Evolutionary conservation across 1,140 invertebrate species (phyloP).

Genomic region (Leptinotarsa undecemlineata): DNA sequence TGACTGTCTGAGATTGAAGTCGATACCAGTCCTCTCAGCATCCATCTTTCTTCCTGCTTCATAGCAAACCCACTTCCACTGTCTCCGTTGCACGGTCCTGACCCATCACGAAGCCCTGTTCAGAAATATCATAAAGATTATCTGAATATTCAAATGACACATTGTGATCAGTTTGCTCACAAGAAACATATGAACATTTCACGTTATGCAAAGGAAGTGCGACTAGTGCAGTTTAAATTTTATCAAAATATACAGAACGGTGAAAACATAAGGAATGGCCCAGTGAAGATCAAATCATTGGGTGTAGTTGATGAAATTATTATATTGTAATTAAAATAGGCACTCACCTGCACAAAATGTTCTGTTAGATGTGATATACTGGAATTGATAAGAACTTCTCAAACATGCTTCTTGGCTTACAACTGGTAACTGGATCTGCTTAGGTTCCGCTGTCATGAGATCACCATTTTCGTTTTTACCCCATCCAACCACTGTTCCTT

Average conservation of each 20-base stretch:
- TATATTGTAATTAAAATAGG: too few species aligned
- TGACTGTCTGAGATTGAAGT: slow-evolving; percentile 52
- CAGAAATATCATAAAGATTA: too few species aligned
- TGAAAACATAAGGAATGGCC: too few species aligned
- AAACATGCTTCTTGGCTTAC: slow-evolving; percentile 63
- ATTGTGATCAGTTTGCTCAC: too few species aligned
- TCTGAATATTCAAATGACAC: too few species aligned
- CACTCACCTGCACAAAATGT: slow-evolving; percentile 63
- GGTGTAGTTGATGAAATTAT: too few species aligned
- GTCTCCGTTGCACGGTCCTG: slow-evolving; percentile 52
- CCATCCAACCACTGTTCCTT: slow-evolving; percentile 61
- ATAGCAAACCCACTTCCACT: slow-evolving; percentile 51
- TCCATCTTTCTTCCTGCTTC: slow-evolving; percentile 51
- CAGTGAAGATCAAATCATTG: too few species aligned
- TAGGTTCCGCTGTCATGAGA: slow-evolving; percentile 58
- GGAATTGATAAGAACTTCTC: slow-evolving; percentile 38
- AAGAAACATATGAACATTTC: too few species aligned
- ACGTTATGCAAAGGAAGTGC: too few species aligned
- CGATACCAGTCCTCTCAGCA: slow-evolving; percentile 60
- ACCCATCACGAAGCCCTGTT: slow-evolving; percentile 45
- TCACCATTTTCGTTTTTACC: slow-evolving; percentile 62
- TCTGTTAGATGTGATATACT: slow-evolving; percentile 60
- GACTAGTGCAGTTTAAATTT: too few species aligned
- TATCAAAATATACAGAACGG: too few species aligned
- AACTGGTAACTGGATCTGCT: slow-evolving; percentile 60